Evolutionary conservation across 2,888 invertebrate species (phyloP), one percentile per base, ranked within the genome.

Genomic region (Busseola fusca): DNA sequence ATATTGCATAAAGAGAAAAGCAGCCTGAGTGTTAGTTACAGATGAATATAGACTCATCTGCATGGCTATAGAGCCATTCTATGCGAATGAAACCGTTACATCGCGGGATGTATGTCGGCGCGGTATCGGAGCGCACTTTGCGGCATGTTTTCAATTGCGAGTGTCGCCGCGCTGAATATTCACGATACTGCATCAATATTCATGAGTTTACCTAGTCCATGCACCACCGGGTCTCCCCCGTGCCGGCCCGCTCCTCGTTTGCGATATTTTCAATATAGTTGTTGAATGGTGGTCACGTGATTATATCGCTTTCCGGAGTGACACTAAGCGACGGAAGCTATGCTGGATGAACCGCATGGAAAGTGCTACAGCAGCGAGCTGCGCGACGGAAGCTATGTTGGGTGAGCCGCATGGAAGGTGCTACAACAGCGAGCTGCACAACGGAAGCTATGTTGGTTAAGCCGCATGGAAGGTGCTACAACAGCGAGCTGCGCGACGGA

Each of bases 101-200:
- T 18, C 30, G 67, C 21, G 42, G 16, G n/a, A 34, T 58, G 45
- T 30, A 4, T 14, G 52, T 54, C 4, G 54, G 40, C 25, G 63
- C 45, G 73, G 59, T 72, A 77, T 72, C 58, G 65, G 70, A 83
- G 86, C 87, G 84, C 88, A 84, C 86, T 86, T 80, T 86, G 90
- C 86, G 90, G 89, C 86, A 84, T 88, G 90, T 91, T 93, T 92
- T 92, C 93, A 93, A 93, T 92, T 88, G 91, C 89, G 87, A 89
- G 90, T 90, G 91, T 91, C 88, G 85, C 87, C 83, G 65, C 81
- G 60, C 88, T 93, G 92, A 93, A 93, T 93, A 93, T 93, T 93
- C 93, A 93, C 89, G 88, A 88, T 81, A 85, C 78, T 66, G 79
- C 88, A 93, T 93, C 91, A 93, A 93, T 93, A 93, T 93, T 93